A percentile compares a stretch with the other conserved stretches of the same genome.
These are phyloP conservation scores for Harpagoxenus sublaevis DNA, from an alignment of 2,888 invertebrate genomes.

Conservation along the genomic window DNA sequence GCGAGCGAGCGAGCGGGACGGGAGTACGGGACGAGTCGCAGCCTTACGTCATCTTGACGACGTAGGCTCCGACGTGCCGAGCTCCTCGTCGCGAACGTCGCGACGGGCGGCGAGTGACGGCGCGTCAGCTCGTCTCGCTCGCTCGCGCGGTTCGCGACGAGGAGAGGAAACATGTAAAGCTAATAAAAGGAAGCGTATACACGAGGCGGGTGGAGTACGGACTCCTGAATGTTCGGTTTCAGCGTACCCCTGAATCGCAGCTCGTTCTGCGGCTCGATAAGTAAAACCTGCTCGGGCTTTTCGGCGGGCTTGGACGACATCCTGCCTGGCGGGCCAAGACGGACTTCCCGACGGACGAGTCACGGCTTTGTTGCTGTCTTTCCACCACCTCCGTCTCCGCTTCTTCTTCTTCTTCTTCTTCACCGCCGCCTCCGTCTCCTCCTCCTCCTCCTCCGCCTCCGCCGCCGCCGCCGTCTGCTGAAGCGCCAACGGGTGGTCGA, in stretches of 20 bases:
- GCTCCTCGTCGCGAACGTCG: slow-evolving; percentile 50
- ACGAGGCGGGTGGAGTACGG: slow-evolving; percentile 53
- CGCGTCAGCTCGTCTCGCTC: not conserved
- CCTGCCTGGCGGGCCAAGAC: slow-evolving; percentile 78
- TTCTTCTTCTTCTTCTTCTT: not conserved
- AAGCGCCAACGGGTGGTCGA: slow-evolving; percentile 43
- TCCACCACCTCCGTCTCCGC: slow-evolving; percentile 33
- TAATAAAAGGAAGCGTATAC: no score
- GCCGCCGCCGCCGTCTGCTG: slow-evolving; percentile 32
- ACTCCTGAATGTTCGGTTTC: slow-evolving; percentile 34
- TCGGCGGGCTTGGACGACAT: slow-evolving; percentile 89
- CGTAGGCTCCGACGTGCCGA: slow-evolving; percentile 24
- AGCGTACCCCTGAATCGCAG: slow-evolving; percentile 95
- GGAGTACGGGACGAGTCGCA: slow-evolving; percentile 6
- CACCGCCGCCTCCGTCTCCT: not conserved
- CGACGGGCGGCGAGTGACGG: slow-evolving; percentile 35
- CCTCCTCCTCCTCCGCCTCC: slow-evolving; percentile 23
- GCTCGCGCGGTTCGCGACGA: not conserved
- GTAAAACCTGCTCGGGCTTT: slow-evolving; percentile 92
- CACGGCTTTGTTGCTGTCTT: slow-evolving; percentile 60
- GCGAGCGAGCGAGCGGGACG: not conserved
- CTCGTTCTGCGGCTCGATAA: slow-evolving; percentile 95
- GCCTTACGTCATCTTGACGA: slow-evolving; percentile 78
- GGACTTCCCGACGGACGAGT: slow-evolving; percentile 62
- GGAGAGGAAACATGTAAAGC: not conserved